A percentile compares a stretch with the other conserved stretches of the same genome.
Conservation (phyloP, 2,797 vertebrate genomes). For the Lepus oiostolus region DNA sequence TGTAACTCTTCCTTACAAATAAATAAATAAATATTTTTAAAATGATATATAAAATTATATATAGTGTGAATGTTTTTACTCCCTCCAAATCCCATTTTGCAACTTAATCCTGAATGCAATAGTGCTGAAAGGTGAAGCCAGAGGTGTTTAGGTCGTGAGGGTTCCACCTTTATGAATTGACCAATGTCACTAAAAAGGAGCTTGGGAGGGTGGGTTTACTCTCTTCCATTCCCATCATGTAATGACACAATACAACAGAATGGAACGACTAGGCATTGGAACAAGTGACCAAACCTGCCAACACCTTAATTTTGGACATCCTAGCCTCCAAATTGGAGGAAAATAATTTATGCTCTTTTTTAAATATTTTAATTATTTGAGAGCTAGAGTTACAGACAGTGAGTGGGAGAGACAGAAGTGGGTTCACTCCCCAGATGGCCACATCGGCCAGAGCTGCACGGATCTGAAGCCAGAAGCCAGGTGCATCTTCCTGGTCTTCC, state of each 20-base stretch:
- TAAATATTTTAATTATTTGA: too few species aligned
- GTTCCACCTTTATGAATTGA: neutral
- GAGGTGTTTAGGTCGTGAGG: neutral
- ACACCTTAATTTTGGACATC: neutral
- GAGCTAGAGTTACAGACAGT: too few species aligned
- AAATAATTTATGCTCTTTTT: neutral
- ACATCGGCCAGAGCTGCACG: too few species aligned
- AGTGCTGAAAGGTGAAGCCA: neutral
- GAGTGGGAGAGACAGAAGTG: too few species aligned
- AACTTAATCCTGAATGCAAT: neutral
- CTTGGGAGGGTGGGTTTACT: neutral
- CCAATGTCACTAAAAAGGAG: neutral
- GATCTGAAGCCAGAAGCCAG: too few species aligned
- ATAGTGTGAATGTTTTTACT: neutral
- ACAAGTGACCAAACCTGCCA: neutral
- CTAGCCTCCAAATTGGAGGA: neutral
- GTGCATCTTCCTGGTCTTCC: too few species aligned
- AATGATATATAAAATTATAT: neutral
- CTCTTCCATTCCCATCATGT: neutral
- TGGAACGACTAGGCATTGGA: neutral
- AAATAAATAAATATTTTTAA: conserved; percentile 26
- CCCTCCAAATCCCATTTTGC: neutral
- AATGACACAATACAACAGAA: neutral
- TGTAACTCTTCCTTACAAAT: too few species aligned
- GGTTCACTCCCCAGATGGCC: too few species aligned